Conservation (phyloP, 2,888 invertebrate genomes). For the Chironomus tentans region DNA sequence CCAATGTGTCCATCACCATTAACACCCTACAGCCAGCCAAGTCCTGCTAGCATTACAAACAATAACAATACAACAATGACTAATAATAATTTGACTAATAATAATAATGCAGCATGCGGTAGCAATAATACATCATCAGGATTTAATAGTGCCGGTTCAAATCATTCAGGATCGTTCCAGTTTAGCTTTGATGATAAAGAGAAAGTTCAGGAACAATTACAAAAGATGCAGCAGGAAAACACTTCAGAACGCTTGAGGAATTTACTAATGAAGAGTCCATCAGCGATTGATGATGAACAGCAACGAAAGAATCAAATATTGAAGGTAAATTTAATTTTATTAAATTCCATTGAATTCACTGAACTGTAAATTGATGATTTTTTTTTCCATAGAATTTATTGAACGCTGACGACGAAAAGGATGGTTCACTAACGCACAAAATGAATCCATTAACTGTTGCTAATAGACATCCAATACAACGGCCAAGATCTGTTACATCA, state of each 20-base stretch:
- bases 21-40: constrained; percentile 45
- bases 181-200: constrained; percentile 32
- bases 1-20: constrained; percentile 45
- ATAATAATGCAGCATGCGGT: constrained; percentile 30
- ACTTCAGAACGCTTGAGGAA: constrained; percentile 48
- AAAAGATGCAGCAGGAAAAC: constrained; percentile 32
- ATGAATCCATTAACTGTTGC: constrained; percentile 29
- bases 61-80: constrained; percentile 29
- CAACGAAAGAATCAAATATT: constrained; percentile 32
- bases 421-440: constrained; percentile 29
- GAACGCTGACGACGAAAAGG: constrained; percentile 40
- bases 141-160: constrained; percentile 28
- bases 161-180: constrained; percentile 1
- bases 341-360: not conserved
- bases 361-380: not conserved
- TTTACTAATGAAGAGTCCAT: constrained; percentile 41
- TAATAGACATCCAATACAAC: constrained; percentile 32
- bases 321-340: constrained; percentile 31
- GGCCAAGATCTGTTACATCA: constrained; percentile 30
- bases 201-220: constrained; percentile 30
- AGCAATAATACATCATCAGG: constrained; percentile 30
- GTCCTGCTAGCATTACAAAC: constrained; percentile 43
- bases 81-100: constrained; percentile 34
- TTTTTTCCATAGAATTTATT: constrained; percentile 28
- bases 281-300: constrained; percentile 37